Evolutionary conservation across 1,140 invertebrate genomes (phyloP), one percentile per base, ranked within the genome.

Genomic region (Dendroctonus valens): DNA sequence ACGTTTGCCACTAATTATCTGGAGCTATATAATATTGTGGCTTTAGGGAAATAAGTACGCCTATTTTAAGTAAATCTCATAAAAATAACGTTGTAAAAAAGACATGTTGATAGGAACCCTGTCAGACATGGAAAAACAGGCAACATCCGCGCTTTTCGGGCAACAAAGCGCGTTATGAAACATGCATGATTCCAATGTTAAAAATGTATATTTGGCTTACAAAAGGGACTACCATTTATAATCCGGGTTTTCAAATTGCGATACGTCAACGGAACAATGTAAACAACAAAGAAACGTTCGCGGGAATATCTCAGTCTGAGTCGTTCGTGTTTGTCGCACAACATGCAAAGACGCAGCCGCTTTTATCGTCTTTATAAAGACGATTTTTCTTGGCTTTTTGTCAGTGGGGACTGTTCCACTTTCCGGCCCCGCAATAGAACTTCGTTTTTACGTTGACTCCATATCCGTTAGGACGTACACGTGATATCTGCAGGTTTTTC

Each of bases 341-440:
- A 76, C 74, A 76, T 76, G 75, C 75, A 74, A 76, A 77, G 75
- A 75, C 73, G 74, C 61, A 52, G 46, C 52, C 46, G 74, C 75
- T 76, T 77, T 77, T 76, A 77, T 77, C 75, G 75, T 77, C 71
- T 76, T 74, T 73, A 75, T 75, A 76, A 77, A 75, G 72, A 77
- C 73, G 71, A 77, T 77, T 76, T 77, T 77, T 77, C 75, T 77
- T 77, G 64, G 65, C 71, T 76, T 76, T 75, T 76, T 74, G 69
- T 76, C 68, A 67, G 55, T 51, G 64, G 69, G 71, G 69, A 73
- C 72, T 73, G 74, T 74, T 74, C 71, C 74, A 74, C 71, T 74
- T 69, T 69, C 58, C 65, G 65, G 59, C 44, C 41, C 39, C 41
- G 61, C 52, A 41, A 57, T 64, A 46, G 52, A 64, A 64, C 52